Conservation (phyloP, 2,797 vertebrate species). For the Hippoglossus hippoglossus region DNA sequence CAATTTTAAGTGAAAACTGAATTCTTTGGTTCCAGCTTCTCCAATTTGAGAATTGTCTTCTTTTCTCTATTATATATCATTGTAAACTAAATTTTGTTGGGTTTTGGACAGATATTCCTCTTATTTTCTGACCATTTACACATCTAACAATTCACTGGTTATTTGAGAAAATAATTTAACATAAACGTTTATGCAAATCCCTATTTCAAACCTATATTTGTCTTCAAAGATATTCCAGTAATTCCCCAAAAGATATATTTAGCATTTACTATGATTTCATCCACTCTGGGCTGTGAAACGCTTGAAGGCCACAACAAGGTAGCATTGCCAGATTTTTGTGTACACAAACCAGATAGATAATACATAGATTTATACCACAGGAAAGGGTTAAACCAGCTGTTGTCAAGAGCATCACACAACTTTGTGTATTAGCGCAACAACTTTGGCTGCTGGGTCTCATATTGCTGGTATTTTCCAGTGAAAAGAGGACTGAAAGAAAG, state of each 20-base stretch:
- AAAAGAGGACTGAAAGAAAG: slow-evolving; percentile 43
- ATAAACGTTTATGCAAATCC: neutral
- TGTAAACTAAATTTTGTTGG: neutral
- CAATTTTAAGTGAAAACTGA: neutral
- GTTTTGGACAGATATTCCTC: neutral
- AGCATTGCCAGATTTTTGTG: neutral
- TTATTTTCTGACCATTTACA: neutral
- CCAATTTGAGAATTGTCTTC: neutral
- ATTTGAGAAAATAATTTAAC: neutral
- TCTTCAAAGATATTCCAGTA: slow-evolving; percentile 2
- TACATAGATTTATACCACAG: neutral
- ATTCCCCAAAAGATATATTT: neutral
- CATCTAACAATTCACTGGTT: neutral
- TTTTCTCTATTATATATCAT: neutral
- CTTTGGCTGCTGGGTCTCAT: slow-evolving; percentile 48
- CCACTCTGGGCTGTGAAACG: slow-evolving; percentile 2
- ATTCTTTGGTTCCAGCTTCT: neutral
- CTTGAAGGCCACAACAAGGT: slow-evolving; percentile 9
- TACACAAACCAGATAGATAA: neutral
- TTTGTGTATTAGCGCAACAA: slow-evolving; percentile 60
- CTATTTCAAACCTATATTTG: too few species aligned
- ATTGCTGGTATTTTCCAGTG: slow-evolving; percentile 57
- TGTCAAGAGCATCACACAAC: slow-evolving; percentile 58
- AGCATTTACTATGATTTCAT: neutral
- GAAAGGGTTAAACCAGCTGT: slow-evolving; percentile 47